Conservation (phyloP, 2,888 invertebrate genomes). For the Drosophila fungiperda region DNA sequence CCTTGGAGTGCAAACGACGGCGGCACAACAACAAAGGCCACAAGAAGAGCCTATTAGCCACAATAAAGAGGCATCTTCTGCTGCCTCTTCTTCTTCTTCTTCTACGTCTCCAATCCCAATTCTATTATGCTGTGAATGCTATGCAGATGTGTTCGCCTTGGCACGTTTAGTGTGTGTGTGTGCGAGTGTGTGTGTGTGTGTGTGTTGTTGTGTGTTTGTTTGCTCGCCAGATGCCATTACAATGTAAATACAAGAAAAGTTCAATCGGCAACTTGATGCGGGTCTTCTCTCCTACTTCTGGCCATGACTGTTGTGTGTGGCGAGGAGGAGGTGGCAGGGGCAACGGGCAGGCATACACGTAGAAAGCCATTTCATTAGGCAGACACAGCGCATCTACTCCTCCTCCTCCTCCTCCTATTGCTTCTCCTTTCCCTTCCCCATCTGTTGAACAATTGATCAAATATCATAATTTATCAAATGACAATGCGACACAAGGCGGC, state of each 20-base stretch:
- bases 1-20: conserved; percentile 67
- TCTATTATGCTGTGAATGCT: conserved; percentile 67
- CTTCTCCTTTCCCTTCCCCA: conserved; percentile 40
- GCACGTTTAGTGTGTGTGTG: conserved; percentile 18
- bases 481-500: conserved; percentile 74
- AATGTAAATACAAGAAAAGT: conserved; percentile 79
- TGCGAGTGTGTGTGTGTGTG: conserved; percentile 55
- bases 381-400: conserved; percentile 23
- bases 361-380: conserved; percentile 70
- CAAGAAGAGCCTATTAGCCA: conserved; percentile 76
- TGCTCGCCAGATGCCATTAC: conserved; percentile 79
- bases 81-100: neutral
- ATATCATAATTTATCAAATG: conserved; percentile 82
- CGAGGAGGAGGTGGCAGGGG: neutral
- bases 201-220: conserved; percentile 54
- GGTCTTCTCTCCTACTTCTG: conserved; percentile 28
- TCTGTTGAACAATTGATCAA: conserved; percentile 81
- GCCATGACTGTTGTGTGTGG: neutral
- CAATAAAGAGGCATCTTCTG: conserved; percentile 71
- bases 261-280: conserved; percentile 75
- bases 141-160: conserved; percentile 70
- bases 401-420: neutral
- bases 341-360: conserved; percentile 41
- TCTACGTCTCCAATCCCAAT: conserved; percentile 52
- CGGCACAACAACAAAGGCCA: conserved; percentile 75